Percentiles rank a stretch among this genome's conserved stretches.
Conservation (phyloP, 1,140 invertebrate species). For the Globodera rostochiensis region DNA sequence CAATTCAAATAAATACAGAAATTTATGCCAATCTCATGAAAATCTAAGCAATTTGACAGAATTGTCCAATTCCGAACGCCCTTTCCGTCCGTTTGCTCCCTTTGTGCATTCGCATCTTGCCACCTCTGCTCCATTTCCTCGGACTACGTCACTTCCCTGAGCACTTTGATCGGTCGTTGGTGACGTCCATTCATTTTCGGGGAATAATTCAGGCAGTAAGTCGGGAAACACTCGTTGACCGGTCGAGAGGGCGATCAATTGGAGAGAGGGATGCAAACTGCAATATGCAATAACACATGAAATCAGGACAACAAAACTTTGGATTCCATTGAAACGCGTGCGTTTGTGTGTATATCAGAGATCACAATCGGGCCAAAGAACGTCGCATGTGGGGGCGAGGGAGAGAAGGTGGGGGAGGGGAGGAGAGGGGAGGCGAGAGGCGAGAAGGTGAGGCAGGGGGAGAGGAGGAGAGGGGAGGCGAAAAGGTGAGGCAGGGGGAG, state of each 20-base stretch:
- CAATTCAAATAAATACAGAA: background rate
- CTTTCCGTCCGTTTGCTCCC: slow-evolving; percentile 10
- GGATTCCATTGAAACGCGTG: no score
- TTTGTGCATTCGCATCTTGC: background rate
- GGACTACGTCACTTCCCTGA: slow-evolving; percentile 23
- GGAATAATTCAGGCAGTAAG: slow-evolving; percentile 3
- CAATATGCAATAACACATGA: slow-evolving; percentile 33
- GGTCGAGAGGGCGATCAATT: slow-evolving; percentile 39
- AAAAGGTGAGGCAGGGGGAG: background rate
- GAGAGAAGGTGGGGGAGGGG: no score
- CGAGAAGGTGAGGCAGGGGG: no score
- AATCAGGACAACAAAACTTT: background rate
- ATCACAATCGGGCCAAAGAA: no score
- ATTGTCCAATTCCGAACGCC: slow-evolving; percentile 19
- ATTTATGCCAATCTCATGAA: slow-evolving; percentile 5
- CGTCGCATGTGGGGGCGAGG: no score
- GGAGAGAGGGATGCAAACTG: slow-evolving; percentile 38
- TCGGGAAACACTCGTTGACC: slow-evolving; percentile 44
- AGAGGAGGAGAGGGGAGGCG: no score
- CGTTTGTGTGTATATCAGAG: no score
- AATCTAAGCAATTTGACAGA: slow-evolving; percentile 28
- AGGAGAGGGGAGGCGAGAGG: no score
- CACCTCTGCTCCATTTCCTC: background rate
- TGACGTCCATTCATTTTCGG: slow-evolving; percentile 31
- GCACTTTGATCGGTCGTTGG: slow-evolving; percentile 26